Evolutionary conservation across 1,140 invertebrate species (phyloP), one percentile per base, ranked within the genome.

Genomic region (Rhysida immarginata): DNA sequence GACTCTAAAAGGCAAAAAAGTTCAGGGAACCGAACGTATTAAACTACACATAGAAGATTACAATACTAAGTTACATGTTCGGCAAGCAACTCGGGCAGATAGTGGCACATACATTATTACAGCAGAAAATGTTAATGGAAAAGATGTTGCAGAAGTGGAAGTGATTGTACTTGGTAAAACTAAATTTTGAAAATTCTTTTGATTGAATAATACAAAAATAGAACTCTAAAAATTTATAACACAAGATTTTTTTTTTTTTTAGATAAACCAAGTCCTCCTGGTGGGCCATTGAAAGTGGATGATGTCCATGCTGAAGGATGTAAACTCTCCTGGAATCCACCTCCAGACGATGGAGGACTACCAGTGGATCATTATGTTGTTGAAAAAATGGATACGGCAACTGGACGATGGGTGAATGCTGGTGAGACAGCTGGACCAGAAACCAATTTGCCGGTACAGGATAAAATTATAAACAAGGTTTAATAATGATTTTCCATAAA

Each of bases 331-430:
- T 96, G 92, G 92, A 87, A 82, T 61, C 86, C 88, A 59, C 93
- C 93, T 1, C 77, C 82, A 26, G 89, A 95, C 68, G 88, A 96
- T 66, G 88, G 88, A 27, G 88, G 89, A 11, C 81, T 85, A 62
- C 87, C 88, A 5, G 79, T 95, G 62, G 88, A 92, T 16, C 86
- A 84, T 57, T 98, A 96, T 65, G 71, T 92, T 16, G 83, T 96
- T 46, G 93, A 97, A 69, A 93, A 93, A 71, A 82, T 94, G 77
- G 93, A 97, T 69, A 84, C 94, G 69, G 81, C 82, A 41, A 90
- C 87, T 18, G 67, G 73, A n/a, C 76, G 87, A 41, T 98, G 94
- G 93, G 85, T 95, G 43, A 87, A 84, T 35, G 88, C 85, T 20
- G 89, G 87, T 0, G 87, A 93, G 76, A 92, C 88, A 2, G 79